A percentile compares a stretch with the other conserved stretches of the same genome.
phyloP scores from a whole-genome alignment of 2,113 vertebrate genomes.

The Manacus vitellinus region DNA sequence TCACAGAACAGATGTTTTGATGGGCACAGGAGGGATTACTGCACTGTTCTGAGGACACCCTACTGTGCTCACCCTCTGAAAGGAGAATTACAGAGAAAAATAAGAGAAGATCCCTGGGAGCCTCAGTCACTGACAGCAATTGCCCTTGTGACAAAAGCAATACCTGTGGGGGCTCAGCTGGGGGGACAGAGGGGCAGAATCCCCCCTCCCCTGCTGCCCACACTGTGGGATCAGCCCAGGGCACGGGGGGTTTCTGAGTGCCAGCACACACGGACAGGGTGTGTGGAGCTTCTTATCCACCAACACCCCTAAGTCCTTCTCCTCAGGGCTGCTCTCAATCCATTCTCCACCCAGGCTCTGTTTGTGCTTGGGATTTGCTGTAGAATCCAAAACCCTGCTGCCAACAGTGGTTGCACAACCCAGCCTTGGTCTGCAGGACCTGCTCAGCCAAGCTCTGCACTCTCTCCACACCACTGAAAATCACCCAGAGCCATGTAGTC shows the following conservation, averaged over 20 bases:
- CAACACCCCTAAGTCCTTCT: not conserved
- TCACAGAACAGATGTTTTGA: not conserved
- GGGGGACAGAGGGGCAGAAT: not conserved
- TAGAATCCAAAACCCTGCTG: not conserved
- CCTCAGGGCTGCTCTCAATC: not conserved
- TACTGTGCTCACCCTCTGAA: not conserved
- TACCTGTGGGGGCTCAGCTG: not conserved
- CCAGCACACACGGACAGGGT: fast-evolving
- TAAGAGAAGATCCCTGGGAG: not conserved
- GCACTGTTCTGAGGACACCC: not conserved
- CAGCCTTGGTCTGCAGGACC: not conserved
- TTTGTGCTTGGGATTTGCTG: not conserved
- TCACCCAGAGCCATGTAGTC: not conserved
- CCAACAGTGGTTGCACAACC: not conserved
- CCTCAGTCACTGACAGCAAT: not conserved
- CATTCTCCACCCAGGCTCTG: not conserved
- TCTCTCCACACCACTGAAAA: not conserved
- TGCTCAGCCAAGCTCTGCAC: not conserved
- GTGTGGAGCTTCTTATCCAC: not conserved
- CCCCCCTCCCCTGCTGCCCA: not conserved
- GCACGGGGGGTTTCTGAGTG: not conserved
- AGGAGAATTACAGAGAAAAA: not conserved
- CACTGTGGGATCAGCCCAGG: not conserved
- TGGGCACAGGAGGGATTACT: not conserved
- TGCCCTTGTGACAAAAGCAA: not conserved